Evolutionary conservation across 2,888 invertebrate genomes (phyloP), one percentile per base, ranked within the genome.

Genomic region (Aquatica leii): DNA sequence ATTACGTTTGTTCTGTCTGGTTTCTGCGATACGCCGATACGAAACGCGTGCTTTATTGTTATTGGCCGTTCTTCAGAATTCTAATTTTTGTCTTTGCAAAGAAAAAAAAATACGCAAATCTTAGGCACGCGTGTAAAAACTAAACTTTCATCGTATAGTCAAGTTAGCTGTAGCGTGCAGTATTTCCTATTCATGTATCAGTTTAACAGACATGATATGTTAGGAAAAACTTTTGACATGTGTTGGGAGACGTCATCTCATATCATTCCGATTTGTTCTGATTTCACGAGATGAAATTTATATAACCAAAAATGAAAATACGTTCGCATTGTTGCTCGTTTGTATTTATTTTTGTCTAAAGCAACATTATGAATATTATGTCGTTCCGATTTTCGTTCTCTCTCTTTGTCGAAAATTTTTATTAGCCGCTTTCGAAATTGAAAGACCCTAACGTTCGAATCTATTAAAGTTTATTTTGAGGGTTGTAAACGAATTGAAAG

Each of bases 1-100:
- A 76, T 76, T 75, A 76, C 76, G 74, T 76, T 77, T 73, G 76
- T 74, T 73, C 74, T 72, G 71, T 70, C 65, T 65, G 65, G 65
- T 65, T 65, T 61, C 62, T 62, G 62, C 65, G 65, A 65, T 65
- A 65, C 65, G 62, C 65, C 61, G 65, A 65, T 65, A 65, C 65
- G 65, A 61, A 65, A 65, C 65, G 65, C 65, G 65, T 65, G 53
- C 65, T 65, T 65, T 65, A 65, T 65, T 65, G 60, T 65, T 61
- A 65, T 65, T 65, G 61, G 65, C 61, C 54, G 60, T 65, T 65
- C 65, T 60, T 65, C 56, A 57, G 65, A 65, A 65, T 61, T 55
- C 61, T 61, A 65, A 65, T 60, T 61, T 59, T 60, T 60, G 59
- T 34, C 34, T 59, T 24, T 24, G 24, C 4, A 24, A 24, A 24